Evolutionary conservation across 2,888 invertebrate genomes (phyloP).

Genomic region (Limenitis camilla): DNA sequence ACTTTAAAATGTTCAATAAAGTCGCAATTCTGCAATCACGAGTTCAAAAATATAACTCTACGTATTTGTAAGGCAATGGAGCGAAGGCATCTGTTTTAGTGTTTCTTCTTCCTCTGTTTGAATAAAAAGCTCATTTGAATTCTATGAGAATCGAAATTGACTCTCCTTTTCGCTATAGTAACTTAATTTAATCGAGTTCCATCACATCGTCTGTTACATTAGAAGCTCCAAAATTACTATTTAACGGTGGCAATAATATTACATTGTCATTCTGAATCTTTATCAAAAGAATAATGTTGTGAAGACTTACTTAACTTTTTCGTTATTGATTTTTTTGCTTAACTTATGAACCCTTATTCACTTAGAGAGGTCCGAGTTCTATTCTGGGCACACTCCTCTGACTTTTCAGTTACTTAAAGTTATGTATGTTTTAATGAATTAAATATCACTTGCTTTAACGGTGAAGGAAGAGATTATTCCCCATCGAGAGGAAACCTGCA

Average conservation of each 20-base stretch:
- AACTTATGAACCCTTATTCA: no score
- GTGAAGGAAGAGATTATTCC: no score
- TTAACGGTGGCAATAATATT: constrained; percentile 5
- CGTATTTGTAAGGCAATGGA: constrained; percentile 45
- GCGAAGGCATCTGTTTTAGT: constrained; percentile 57
- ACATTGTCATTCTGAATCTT: constrained; percentile 1
- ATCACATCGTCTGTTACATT: constrained; percentile 62
- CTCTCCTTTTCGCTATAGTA: constrained; percentile 67
- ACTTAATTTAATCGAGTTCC: constrained; percentile 71
- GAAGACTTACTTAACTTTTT: no score
- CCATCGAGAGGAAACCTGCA: no score
- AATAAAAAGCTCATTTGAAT: constrained; percentile 73
- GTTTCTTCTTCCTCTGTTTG: constrained; percentile 59
- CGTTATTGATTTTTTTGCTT: no score
- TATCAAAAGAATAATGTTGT: background rate
- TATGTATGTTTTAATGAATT: no score
- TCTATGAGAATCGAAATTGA: constrained; percentile 70
- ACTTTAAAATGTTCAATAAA: constrained; percentile 26
- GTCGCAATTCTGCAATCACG: constrained; percentile 34
- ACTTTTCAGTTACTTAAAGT: no score
- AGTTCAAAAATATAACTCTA: constrained; percentile 40
- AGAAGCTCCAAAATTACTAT: constrained; percentile 33
- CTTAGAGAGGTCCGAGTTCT: no score
- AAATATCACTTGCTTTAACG: no score
- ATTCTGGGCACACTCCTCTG: no score